A percentile compares a stretch with the other conserved stretches of the same genome.
Evolutionary conservation across 2,113 vertebrate species (phyloP).

Genomic region (Gnathonemus longibarbis): DNA sequence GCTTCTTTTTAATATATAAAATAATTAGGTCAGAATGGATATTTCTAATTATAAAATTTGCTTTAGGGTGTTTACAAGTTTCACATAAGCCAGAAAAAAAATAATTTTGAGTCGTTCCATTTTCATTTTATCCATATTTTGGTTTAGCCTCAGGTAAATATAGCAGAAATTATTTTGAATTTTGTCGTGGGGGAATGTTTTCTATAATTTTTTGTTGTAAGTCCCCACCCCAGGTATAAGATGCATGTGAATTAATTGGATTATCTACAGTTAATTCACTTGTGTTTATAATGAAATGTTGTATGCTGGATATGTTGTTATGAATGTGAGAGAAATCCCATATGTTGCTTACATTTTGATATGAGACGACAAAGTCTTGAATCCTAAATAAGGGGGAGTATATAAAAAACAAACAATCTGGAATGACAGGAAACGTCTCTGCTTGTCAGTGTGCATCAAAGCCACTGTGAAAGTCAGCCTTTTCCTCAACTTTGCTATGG

Average conservation of each 20-base stretch:
- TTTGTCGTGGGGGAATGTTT: neutral
- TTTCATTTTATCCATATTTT: neutral
- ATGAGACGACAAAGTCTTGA: neutral
- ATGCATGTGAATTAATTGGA: neutral
- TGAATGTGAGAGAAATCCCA: neutral
- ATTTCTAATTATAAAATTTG: constrained; percentile 7
- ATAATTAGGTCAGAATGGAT: constrained; percentile 6
- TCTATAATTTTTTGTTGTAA: neutral
- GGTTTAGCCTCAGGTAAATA: neutral
- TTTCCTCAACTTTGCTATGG: neutral
- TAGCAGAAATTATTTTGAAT: neutral
- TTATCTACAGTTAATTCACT: neutral
- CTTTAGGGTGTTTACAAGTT: constrained; percentile 5
- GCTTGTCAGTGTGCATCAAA: neutral
- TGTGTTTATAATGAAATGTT: neutral
- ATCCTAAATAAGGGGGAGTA: neutral
- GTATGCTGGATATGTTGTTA: neutral
- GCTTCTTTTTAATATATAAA: neutral
- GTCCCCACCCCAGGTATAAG: neutral
- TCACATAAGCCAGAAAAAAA: neutral
- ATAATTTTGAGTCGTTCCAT: neutral
- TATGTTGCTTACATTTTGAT: neutral
- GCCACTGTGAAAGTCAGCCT: neutral
- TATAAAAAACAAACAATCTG: neutral
- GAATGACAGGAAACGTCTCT: neutral